Base-by-base conservation (phyloP, 37 sponge, comb jelly and placozoan genomes). In the Tethya wilhelma region DNA sequence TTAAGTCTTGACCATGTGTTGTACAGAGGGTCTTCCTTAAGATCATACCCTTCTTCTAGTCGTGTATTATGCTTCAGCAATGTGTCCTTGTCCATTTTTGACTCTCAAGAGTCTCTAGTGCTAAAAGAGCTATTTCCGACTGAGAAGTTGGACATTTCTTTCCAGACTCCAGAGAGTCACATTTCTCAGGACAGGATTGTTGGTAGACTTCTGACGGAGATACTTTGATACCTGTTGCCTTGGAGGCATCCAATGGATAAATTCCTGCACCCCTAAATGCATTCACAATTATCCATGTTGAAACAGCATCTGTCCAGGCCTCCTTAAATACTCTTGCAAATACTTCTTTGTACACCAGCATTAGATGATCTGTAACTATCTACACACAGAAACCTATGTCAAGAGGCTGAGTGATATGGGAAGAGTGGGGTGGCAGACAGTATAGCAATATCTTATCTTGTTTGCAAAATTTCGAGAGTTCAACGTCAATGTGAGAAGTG, bases 291-390 rank as follows among this genome's bases (percentile, higher is more conserved):
- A 55, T 45, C 28, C 58, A 67, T 32, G 53, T 17, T 29, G 38
- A 67, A 2, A 79, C 68, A 42, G 56, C 44, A 64, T 63, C 44
- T 1, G 19, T 28, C 79, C 79, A 67, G 11, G 79, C 79, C 2
- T 79, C 38, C 57, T 79, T 79, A 44, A 79, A 79, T 14, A 79
- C 68, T 33, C 38, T 9, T 30, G 79, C 79, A 64, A 66, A 79
- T 66, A 39, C 38, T 8, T 79, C 20, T 29, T 79, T 79, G 19
- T 33, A 44, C 14, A 79, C 56, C 30, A 53, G 37, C 37, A 22
- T 19, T 14, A 49, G 9, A 14, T 4, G 62, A 30, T 38, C 20
- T 49, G 53, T 49, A 14, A 14, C 14, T 14, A 9, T 19, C 12
- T 62, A 32, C 6, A 22, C 63, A 59, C 30, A 76, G 42, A 58